Conservation (phyloP, 2,888 invertebrate genomes). For the Pemphredon lugubris region DNA sequence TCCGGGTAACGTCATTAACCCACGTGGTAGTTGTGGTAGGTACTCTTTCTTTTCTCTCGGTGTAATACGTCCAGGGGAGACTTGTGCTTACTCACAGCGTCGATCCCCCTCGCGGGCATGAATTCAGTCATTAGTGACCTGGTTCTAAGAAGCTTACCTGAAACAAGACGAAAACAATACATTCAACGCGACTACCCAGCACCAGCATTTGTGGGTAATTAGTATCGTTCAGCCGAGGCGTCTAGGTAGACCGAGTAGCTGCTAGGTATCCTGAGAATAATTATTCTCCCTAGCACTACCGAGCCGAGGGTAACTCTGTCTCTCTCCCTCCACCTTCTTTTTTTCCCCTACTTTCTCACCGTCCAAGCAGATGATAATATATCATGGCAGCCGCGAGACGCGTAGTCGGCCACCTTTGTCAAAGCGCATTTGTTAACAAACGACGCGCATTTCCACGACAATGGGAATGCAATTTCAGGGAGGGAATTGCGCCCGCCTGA, state of each 20-base stretch:
- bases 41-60: slow-evolving; percentile 20
- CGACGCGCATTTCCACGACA: slow-evolving; percentile 5
- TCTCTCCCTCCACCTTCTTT: background rate
- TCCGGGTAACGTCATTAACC: slow-evolving; percentile 54
- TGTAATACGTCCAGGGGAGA: slow-evolving; percentile 16
- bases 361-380: background rate
- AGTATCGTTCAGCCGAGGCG: slow-evolving; percentile 25
- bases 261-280: slow-evolving; percentile 26
- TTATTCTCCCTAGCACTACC: slow-evolving; percentile 23
- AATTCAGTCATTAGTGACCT: slow-evolving; percentile 47
- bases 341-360: background rate
- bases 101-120: slow-evolving; percentile 35
- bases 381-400: no score
- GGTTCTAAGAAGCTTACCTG: slow-evolving; percentile 56
- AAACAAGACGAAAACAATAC: slow-evolving; percentile 59
- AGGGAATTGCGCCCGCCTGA: slow-evolving; percentile 1
- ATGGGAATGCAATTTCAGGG: slow-evolving; percentile 1
- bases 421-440: slow-evolving; percentile 1
- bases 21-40: slow-evolving; percentile 25
- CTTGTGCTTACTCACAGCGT: slow-evolving; percentile 44
- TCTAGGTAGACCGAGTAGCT: background rate
- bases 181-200: slow-evolving; percentile 15
- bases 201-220: slow-evolving; percentile 33
- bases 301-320: background rate
- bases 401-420: background rate